phyloP scores from a whole-genome alignment of 2,888 invertebrate genomes.

The Drosophila rubida region DNA sequence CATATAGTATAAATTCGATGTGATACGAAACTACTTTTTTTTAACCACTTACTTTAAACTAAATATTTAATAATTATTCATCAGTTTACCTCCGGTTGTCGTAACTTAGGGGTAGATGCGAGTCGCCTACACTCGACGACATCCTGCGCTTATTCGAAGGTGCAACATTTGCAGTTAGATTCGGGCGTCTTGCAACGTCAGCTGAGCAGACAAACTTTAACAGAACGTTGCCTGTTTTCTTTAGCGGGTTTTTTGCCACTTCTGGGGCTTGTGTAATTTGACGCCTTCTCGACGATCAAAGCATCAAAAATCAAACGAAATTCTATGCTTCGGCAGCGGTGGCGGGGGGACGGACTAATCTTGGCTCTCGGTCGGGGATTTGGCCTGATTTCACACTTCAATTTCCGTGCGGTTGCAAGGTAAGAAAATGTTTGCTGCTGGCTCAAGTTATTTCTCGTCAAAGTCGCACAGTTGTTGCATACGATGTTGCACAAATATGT shows the following conservation, averaged over 20 bases:
- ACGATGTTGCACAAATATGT: conserved; percentile 41
- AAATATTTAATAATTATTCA: no score
- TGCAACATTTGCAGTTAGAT: conserved; percentile 13
- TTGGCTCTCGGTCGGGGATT: conserved; percentile 27
- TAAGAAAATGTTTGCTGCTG: conserved; percentile 55
- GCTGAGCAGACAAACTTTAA: conserved; percentile 37
- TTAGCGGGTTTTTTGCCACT: conserved; percentile 16
- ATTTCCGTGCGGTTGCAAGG: conserved; percentile 63
- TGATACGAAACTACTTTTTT: no score
- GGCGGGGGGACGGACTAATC: conserved; percentile 49
- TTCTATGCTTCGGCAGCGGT: conserved; percentile 24
- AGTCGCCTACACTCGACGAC: not conserved
- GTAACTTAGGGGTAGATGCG: no score
- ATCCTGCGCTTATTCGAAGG: not conserved
- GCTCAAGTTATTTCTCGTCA: conserved; percentile 50
- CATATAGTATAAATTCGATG: no score
- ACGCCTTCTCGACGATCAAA: conserved; percentile 55
- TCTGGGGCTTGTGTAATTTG: conserved; percentile 55
- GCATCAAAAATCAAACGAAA: conserved; percentile 63
- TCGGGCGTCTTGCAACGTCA: conserved; percentile 61
- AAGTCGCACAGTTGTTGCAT: conserved; percentile 1
- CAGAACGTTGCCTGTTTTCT: conserved; percentile 23
- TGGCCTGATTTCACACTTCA: conserved; percentile 73
- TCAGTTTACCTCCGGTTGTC: no score
- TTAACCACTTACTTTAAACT: no score